Percentiles rank a stretch among this genome's conserved stretches.
phyloP scores from a whole-genome alignment of 2,888 invertebrate genomes.

The Sabellastarte sp. region DNA sequence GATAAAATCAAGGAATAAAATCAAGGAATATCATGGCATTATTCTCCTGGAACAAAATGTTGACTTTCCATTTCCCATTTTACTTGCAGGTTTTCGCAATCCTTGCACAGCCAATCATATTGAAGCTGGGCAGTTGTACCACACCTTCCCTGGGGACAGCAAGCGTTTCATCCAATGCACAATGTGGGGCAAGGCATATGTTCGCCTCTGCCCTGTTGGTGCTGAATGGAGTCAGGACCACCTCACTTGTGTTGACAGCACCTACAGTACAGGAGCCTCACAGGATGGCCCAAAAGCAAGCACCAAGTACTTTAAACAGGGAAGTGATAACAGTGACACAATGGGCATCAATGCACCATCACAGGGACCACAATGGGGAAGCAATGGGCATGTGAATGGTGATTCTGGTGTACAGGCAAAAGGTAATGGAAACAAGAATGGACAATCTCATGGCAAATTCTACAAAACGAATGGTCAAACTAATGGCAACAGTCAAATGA shows the following conservation, averaged over 20 bases:
- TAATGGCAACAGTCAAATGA: not conserved
- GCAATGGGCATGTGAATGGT: not conserved
- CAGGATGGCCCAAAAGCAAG: not conserved
- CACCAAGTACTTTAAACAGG: not conserved
- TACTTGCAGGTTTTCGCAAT: not conserved
- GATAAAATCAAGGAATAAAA: no score
- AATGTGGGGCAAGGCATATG: slow-evolving; percentile 29
- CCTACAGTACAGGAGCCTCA: not conserved
- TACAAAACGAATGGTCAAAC: not conserved
- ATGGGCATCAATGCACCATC: no score
- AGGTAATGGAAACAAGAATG: not conserved
- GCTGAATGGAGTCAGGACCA: slow-evolving; percentile 15
- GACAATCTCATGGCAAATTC: not conserved
- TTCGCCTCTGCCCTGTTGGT: slow-evolving; percentile 22
- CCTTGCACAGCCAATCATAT: slow-evolving; percentile 10
- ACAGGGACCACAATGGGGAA: not conserved
- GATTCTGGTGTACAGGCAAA: no score
- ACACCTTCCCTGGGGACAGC: slow-evolving; percentile 28
- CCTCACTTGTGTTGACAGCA: not conserved
- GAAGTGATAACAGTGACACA: no score
- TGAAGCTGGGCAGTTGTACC: slow-evolving; percentile 10
- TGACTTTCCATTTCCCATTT: not conserved
- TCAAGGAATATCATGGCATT: no score
- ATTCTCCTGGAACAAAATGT: no score
- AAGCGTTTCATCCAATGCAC: slow-evolving; percentile 33